phyloP scores from a whole-genome alignment of 2,888 invertebrate genomes.

The Luffia ferchaultella region DNA sequence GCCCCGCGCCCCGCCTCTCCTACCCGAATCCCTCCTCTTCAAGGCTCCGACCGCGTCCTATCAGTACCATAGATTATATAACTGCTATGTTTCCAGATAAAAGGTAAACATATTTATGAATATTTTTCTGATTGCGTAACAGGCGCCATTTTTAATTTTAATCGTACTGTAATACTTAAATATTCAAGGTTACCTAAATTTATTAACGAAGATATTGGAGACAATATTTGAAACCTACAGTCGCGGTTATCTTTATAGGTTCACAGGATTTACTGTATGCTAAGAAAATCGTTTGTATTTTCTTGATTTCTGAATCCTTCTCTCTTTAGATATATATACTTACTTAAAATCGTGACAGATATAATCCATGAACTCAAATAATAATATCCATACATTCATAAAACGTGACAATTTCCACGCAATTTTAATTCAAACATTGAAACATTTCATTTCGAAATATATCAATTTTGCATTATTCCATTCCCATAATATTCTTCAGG shows the following conservation, averaged over 20 bases:
- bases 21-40: not conserved
- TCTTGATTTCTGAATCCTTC: not conserved
- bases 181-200: too few relatives aligned
- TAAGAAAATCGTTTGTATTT: not conserved
- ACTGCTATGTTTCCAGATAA: not conserved
- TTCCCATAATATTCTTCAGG: too few relatives aligned
- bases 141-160: too few relatives aligned
- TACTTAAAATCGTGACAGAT: not conserved
- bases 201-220: not conserved
- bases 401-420: too few relatives aligned
- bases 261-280: too few relatives aligned
- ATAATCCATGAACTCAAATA: not conserved
- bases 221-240: not conserved
- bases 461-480: too few relatives aligned
- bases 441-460: too few relatives aligned
- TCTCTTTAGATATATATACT: not conserved
- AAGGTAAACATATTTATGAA: not conserved
- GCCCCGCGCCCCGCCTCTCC: slow-evolving; percentile 8
- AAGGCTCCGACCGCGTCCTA: not conserved
- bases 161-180: too few relatives aligned
- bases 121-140: too few relatives aligned
- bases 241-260: too few relatives aligned
- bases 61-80: too few relatives aligned
- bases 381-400: not conserved
- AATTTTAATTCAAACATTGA: too few relatives aligned